These are phyloP conservation scores for Sarcophaga subvicina DNA, from an alignment of 2,888 invertebrate genomes.

Conservation along the genomic window DNA sequence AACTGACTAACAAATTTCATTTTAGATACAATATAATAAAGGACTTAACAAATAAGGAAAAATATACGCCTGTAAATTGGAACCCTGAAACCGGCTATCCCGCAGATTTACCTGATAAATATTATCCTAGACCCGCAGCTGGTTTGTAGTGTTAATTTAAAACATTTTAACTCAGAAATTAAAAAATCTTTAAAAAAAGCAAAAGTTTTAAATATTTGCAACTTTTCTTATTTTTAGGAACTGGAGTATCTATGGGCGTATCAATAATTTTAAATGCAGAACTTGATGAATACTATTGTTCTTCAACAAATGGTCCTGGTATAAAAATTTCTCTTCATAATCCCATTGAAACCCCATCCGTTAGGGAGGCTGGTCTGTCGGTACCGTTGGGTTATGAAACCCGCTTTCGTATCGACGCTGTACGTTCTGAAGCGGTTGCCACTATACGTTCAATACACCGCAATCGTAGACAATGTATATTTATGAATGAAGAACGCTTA, in stretches of 20 bases:
- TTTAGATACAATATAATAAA: conserved; percentile 41
- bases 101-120: conserved; percentile 82
- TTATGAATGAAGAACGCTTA: conserved; percentile 87
- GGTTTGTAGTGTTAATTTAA: conserved; percentile 80
- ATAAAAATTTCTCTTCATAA: conserved; percentile 83
- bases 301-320: conserved; percentile 86
- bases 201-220: not conserved
- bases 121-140: conserved; percentile 83
- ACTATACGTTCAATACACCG: conserved; percentile 84
- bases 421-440: conserved; percentile 86
- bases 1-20: not conserved
- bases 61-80: conserved; percentile 84
- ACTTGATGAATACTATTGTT: conserved; percentile 89
- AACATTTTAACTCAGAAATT: not conserved
- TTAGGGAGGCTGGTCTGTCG: conserved; percentile 88
- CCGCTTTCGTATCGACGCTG: conserved; percentile 86
- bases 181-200: too few species aligned
- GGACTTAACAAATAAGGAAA: conserved; percentile 9
- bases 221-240: conserved; percentile 78
- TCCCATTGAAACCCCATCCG: conserved; percentile 90
- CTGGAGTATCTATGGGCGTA: conserved; percentile 88
- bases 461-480: conserved; percentile 87
- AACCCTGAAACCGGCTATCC: conserved; percentile 88
- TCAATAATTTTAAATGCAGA: conserved; percentile 87
- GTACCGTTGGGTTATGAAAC: conserved; percentile 88